Base-by-base conservation (phyloP, 2,888 invertebrate species). In the Capitulum mitella region DNA sequence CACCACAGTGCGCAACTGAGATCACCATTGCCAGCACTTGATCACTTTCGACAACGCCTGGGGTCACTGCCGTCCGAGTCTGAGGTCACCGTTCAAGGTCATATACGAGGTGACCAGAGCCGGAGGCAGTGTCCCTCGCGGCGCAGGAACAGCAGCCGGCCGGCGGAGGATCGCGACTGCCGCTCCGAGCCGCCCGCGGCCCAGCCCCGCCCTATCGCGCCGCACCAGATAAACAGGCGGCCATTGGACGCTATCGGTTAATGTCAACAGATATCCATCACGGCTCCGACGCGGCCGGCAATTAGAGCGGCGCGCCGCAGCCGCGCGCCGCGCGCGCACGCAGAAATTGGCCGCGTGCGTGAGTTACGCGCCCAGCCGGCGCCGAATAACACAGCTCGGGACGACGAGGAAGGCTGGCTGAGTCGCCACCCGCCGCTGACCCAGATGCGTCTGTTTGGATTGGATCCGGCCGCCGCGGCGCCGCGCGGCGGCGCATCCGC, bases 181-280 rank as follows among this genome's bases (percentile, higher is more conserved):
- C 43, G 43, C 43, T n/a, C n/a, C 46, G 34, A n/a, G 64, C 37
- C 70, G 70, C 37, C 29, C 70, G 37, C 12, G 22, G 1, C 37
- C 34, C 29, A 5, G n/a, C 70, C 37, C 19, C 34, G 34, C 6
- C 70, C 19, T 70, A 70, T 70, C 70, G 34, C 22, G 29, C 70
- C 22, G 29, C 70, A 8, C 37, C 61, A 37, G 70, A 70, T 70
- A 70, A 70, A 37, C 70, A 70, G 70, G 3, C 34, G 34, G 34
- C 64, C 64, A 16, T 34, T 64, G 64, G 64, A 2, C 37, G 1
- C 70, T 70, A 70, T 70, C 70, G 70, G 5, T 10, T 37, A 37
- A 37, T 37, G 70, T 70, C 70, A 70, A 70, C 70, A 70, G 14
- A 32, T 22, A 32, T 70, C 70, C 70, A 37, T 70, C 70, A 29